Percentiles rank a stretch among this genome's conserved stretches.
These are phyloP conservation scores for Gymnopithys bicolor DNA, from an alignment of 2,797 vertebrate genomes.

Conservation along the genomic window DNA sequence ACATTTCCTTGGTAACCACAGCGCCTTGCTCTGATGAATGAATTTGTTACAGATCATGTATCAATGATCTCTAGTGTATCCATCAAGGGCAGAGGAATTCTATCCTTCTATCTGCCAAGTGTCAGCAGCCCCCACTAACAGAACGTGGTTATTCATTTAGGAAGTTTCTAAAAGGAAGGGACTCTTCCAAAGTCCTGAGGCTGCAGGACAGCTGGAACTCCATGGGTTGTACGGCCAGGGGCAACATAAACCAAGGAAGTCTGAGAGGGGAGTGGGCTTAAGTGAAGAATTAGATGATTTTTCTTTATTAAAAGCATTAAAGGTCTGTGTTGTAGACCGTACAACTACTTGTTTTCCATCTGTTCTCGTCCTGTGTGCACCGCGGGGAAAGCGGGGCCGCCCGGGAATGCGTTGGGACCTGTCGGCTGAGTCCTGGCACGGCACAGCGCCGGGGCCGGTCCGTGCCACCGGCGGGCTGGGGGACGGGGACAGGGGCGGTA, in stretches of 20 bases:
- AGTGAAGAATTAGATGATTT: neutral
- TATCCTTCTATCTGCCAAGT: neutral
- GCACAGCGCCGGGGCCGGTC: neutral
- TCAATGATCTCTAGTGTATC: neutral
- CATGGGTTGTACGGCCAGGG: neutral
- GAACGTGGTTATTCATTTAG: neutral
- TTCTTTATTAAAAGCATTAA: neutral
- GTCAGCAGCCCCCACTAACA: neutral
- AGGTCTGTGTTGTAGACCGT: neutral
- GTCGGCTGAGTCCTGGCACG: neutral
- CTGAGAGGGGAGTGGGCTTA: neutral
- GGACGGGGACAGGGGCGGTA: fast-evolving
- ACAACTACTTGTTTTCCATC: neutral
- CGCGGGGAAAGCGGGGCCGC: neutral
- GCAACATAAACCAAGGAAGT: neutral
- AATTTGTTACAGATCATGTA: neutral
- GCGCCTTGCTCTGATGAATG: neutral
- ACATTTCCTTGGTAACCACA: neutral
- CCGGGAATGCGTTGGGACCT: neutral
- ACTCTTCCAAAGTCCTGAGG: neutral
- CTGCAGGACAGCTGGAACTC: neutral
- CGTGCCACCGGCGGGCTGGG: neutral
- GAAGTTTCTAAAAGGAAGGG: neutral
- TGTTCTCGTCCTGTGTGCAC: neutral
- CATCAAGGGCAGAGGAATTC: neutral